Base-by-base conservation (phyloP, 2,888 invertebrate species). In the Plebejus anna region DNA sequence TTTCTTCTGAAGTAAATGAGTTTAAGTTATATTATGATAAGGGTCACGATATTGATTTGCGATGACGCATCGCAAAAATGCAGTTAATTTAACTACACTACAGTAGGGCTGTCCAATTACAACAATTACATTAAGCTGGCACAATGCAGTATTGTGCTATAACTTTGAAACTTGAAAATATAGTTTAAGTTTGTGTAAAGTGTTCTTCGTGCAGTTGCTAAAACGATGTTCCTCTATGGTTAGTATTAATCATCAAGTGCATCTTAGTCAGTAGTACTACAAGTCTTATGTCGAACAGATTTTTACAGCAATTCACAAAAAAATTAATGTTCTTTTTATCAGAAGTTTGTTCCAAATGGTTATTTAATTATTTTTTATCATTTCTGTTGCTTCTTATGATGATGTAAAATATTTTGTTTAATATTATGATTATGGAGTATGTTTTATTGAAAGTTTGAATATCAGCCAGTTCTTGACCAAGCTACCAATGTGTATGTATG, bases 241-340 rank as follows among this genome's bases (percentile, higher is more conserved):
- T 66, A 66, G 66, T 66, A 66, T 66, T 66, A 66, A 16, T 66
- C 66, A 66, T 66, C 66, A 66, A 66, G 32, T 36, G 66, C 32
- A 36, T 66, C 66, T 66, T 66, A 66, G 32, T 13, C 22, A 22
- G 13, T 32, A 66, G 32, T 66, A 32, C 32, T 66, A 32, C 66
- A 13, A 66, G 32, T 13, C 32, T 66, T 22, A 28, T 32, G 1
- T 66, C 28, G 1, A 66, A 66, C 28, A 66, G 11, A 13, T 32
- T 1, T 22, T 66, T 66, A 32, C 11, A 66, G 66, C 28, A 32
- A 66, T 66, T 28, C 66, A 13, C 66, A 66, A 11, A 66, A 32
- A 11, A 22, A 28, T 61, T 0, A 61, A 36, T 66, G 16, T 66
- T 32, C 66, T 13, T 66, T 36, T 66, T 66, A 32, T 32, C 66